Base-by-base conservation (phyloP, 2,888 invertebrate species). In the Hofmannophila pseudospretella region DNA sequence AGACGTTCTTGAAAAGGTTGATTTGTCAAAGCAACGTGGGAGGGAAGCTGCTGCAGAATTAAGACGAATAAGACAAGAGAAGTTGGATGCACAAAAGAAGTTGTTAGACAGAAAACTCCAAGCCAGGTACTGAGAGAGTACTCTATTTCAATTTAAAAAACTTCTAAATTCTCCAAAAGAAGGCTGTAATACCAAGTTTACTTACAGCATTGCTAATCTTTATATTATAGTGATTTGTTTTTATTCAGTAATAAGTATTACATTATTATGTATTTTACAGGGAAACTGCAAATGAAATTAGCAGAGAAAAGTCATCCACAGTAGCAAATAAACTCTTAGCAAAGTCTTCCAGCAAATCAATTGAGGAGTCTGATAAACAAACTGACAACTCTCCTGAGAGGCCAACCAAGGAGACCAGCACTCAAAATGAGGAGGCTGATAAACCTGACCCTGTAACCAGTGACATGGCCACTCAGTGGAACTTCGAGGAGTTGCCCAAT, bases 381-480 rank as follows among this genome's bases (percentile, higher is more conserved):
- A 34, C 36, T 19, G 41, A 50, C 8, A 36, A 35, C 12, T 38
- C 41, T 26, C 34, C 39, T 38, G 12, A 27, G 2, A 23, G 8
- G 4, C n/a, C 23, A n/a, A 23, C 2, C 23, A 23, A n/a, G 8
- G 49, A 65, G 30, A 43, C 45, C n/a, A 48, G 16, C 25, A 23
- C 36, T 32, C 19, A 23, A 26, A 41, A 36, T 26, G 43, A 44
- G 36, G 50, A 44, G 20, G 29, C 40, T 30, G 51, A 51, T 32
- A 30, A 26, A 4, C 16, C 55, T 31, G 43, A 64, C 34, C 14
- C 32, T 37, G 36, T 54, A 27, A 46, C 37, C 19, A 56, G 45
- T 65, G 80, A 84, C 29, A 82, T 82, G 74, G 78, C 69, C 25
- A 82, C 81, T 4, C 84, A 86, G 42, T 79, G 79, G 72, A 70